Evolutionary conservation across 2,797 vertebrate genomes (phyloP), one percentile per base, ranked within the genome.

Genomic region (Hafferia zeledoni): DNA sequence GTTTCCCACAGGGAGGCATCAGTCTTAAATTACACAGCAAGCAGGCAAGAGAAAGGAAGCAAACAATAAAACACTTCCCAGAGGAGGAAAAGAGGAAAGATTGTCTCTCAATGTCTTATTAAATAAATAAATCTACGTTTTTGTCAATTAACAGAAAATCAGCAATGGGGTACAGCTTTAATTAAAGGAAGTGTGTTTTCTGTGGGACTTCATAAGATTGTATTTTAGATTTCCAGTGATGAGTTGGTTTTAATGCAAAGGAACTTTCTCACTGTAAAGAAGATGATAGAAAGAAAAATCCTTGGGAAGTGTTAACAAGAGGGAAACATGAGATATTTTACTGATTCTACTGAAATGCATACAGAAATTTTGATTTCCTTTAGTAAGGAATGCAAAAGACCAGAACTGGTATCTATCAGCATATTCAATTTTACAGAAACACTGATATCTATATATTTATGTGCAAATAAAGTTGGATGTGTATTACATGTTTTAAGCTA

Each of bases 21-120:
- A 92, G 96, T 97, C 96, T 97, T 97, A 96, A 97, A 97, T 98
- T 98, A 97, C 97, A 97, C 56, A 97, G 97, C 89, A 98, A 97
- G 96, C 91, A 96, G 90, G 95, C 94, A 95, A 96, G 83, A 97
- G 94, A 97, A 97, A 97, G 92, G 93, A 97, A 95, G 87, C 90
- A 96, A 97, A 97, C 90, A 97, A 96, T 96, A 94, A 97, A 93
- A 89, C 74, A 72, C 71, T 95, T 97, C 90, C 83, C 94, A 89
- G 84, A 89, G 81, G 96, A 90, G 93, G 63, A 87, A 94, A 89
- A 56, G 84, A 95, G 35, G 61, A 94, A 96, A 64, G 91, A 89
- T 19, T 90, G 35, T 91, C 83, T 96, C 72, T 80, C 28, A 27
- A 18, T 4, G 3, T 93, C 63, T 71, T 93, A 92, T 82, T 93